A percentile compares a stretch with the other conserved stretches of the same genome.
phyloP scores from a whole-genome alignment of 2,888 invertebrate species.

The Eurytoma californica region DNA sequence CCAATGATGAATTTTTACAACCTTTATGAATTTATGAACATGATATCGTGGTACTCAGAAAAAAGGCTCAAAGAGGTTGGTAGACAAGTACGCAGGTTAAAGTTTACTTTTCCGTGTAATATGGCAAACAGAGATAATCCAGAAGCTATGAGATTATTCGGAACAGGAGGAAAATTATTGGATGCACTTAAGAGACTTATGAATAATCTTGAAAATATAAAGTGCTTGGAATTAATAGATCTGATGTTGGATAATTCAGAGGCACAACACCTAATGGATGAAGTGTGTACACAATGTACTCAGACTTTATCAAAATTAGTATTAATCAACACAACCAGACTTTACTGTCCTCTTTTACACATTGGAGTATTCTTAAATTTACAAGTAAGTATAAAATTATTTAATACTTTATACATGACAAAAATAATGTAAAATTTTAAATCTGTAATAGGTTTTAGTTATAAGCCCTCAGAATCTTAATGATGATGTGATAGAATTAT shows the following conservation, averaged over 20 bases:
- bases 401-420: not conserved
- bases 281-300: constrained; percentile 82
- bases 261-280: constrained; percentile 84
- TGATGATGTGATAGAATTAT: constrained; percentile 82
- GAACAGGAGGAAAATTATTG: constrained; percentile 85
- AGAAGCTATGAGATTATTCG: constrained; percentile 81
- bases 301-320: constrained; percentile 80
- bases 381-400: constrained; percentile 21
- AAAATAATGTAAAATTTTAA: not conserved
- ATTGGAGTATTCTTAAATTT: constrained; percentile 86
- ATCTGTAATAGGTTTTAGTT: constrained; percentile 76
- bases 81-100: constrained; percentile 78
- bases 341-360: constrained; percentile 83
- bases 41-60: constrained; percentile 85
- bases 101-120: constrained; percentile 86
- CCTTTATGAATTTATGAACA: constrained; percentile 89
- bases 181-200: constrained; percentile 82
- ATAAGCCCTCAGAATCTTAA: constrained; percentile 86
- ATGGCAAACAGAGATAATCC: constrained; percentile 81
- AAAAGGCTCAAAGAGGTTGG: constrained; percentile 75
- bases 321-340: constrained; percentile 85
- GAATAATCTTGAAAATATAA: constrained; percentile 80
- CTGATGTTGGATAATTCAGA: constrained; percentile 84
- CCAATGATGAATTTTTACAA: constrained; percentile 88
- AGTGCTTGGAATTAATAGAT: constrained; percentile 82